phyloP scores from a whole-genome alignment of 64 coral and sea anemone genomes.

The Astreopora myriophthalma region DNA sequence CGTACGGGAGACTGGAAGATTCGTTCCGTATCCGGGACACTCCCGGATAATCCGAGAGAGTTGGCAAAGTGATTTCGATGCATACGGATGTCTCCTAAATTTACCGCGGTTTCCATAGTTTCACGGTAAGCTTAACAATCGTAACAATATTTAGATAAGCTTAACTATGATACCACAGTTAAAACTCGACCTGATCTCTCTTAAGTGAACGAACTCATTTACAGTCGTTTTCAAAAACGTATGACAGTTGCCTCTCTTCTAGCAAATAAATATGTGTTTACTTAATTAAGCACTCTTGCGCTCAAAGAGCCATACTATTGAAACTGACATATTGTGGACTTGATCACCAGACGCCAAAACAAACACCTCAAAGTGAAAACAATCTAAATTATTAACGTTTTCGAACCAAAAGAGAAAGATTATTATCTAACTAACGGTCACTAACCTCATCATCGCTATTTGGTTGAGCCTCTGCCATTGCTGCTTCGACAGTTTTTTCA shows the following conservation, averaged over 20 bases:
- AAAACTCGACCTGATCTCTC: no score
- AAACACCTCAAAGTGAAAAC: conserved; percentile 6
- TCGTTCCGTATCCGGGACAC: no score
- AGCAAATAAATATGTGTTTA: conserved; percentile 18
- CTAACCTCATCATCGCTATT: not conserved
- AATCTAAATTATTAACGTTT: not conserved
- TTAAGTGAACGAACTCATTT: no score
- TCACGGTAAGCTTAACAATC: no score
- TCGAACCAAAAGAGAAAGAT: not conserved
- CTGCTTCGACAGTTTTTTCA: conserved; percentile 17
- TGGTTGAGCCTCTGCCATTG: not conserved
- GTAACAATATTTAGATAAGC: no score
- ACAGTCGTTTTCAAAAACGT: not conserved
- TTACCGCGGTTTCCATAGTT: no score
- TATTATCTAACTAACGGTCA: not conserved
- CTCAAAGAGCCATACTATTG: not conserved
- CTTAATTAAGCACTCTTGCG: not conserved
- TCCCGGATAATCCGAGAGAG: no score
- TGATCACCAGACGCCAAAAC: not conserved
- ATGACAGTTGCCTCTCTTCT: not conserved
- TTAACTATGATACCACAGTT: no score
- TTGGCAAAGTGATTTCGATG: no score
- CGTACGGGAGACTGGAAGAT: no score
- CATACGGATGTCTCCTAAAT: no score
- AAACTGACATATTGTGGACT: conserved; percentile 3